These are phyloP conservation scores for Drosophila lacertosa DNA, from an alignment of 1,140 invertebrate species.

Conservation along the genomic window DNA sequence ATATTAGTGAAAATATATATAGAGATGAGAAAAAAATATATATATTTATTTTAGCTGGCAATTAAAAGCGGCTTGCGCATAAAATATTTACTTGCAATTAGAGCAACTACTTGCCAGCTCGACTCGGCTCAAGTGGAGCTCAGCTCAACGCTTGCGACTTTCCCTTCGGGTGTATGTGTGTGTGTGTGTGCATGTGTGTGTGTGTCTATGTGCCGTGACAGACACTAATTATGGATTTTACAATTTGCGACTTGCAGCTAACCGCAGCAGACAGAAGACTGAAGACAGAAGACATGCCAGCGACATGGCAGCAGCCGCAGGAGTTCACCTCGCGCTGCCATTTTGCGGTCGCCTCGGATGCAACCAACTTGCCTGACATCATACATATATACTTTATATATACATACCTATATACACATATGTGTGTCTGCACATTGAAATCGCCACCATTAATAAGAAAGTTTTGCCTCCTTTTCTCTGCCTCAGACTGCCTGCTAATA, in stretches of 20 bases:
- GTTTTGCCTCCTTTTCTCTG: conserved; percentile 43
- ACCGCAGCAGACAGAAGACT: conserved; percentile 60
- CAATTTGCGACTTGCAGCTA: conserved; percentile 76
- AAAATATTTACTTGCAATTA: conserved; percentile 82
- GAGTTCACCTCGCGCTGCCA: conserved; percentile 41
- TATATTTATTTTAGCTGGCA: conserved; percentile 77
- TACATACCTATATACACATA: conserved; percentile 16
- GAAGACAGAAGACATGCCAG: conserved; percentile 21
- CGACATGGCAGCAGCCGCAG: conserved; percentile 32
- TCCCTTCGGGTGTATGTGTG: neutral
- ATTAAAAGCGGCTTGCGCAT: conserved; percentile 75
- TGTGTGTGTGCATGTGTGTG: conserved; percentile 24
- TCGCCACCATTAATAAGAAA: conserved; percentile 80
- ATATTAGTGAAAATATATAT: too few species aligned
- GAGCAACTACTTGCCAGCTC: conserved; percentile 51
- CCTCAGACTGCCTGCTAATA: conserved; percentile 75
- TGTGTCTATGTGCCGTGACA: conserved; percentile 64
- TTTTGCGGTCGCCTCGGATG: conserved; percentile 56
- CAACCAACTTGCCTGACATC: conserved; percentile 40
- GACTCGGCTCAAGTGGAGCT: conserved; percentile 69
- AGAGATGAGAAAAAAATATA: too few species aligned
- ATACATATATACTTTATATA: neutral
- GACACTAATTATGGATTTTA: conserved; percentile 81
- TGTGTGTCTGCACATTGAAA: conserved; percentile 56
- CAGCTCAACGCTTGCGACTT: conserved; percentile 42